Conservation (phyloP, 2,113 vertebrate species). For the Xenopus borealis region DNA sequence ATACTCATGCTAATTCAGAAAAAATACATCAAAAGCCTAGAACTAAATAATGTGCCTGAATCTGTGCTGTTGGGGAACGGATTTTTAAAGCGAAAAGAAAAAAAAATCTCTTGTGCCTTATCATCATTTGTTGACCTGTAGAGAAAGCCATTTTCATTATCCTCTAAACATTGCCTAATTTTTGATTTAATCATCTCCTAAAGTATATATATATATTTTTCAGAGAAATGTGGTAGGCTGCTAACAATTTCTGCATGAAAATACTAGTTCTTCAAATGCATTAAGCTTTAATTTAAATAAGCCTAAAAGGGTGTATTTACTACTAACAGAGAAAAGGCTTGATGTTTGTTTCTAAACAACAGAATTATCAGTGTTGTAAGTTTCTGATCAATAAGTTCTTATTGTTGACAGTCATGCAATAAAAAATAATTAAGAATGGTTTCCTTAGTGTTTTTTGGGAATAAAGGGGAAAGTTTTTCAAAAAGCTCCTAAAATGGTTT, state of each 20-base stretch:
- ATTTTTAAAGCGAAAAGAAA: constrained; percentile 86
- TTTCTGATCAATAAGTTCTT: too few relatives aligned
- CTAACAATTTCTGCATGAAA: not conserved
- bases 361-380: not conserved
- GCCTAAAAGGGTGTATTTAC: not conserved
- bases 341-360: not conserved
- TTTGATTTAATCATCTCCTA: constrained; percentile 73
- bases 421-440: not conserved
- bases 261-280: too few relatives aligned
- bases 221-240: not conserved
- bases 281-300: too few relatives aligned
- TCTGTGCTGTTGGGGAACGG: constrained; percentile 97
- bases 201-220: constrained; percentile 52
- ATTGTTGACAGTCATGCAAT: not conserved
- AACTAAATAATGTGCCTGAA: constrained; percentile 93
- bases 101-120: constrained; percentile 92
- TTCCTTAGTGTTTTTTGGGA: not conserved
- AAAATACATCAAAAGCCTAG: constrained; percentile 96
- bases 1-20: constrained; percentile 90
- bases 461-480: not conserved
- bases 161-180: constrained; percentile 87
- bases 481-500: too few relatives aligned
- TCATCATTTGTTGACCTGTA: constrained; percentile 98
- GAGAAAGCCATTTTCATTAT: constrained; percentile 90
- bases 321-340: not conserved